Evolutionary conservation across 2,797 vertebrate species (phyloP).

Genomic region (Rhodeus uyekii): DNA sequence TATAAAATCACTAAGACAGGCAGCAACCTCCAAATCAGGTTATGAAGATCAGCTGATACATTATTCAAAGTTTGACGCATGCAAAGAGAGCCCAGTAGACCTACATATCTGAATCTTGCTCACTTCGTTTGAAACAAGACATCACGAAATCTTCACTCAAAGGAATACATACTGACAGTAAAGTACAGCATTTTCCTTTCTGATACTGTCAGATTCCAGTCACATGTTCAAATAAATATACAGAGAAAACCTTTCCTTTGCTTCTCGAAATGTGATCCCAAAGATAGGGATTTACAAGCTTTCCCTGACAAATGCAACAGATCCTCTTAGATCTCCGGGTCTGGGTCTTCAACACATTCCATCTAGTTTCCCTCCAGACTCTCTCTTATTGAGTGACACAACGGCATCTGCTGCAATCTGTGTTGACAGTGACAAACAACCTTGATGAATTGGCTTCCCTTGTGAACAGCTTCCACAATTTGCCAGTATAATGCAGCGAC

Average conservation of each 20-base stretch:
- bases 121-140: constrained; percentile 2
- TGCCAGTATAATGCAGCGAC: constrained; percentile 43
- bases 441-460: constrained; percentile 56
- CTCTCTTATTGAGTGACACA: constrained; percentile 44
- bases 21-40: background rate
- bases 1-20: background rate
- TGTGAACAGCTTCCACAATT: constrained; percentile 49
- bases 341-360: background rate
- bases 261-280: background rate
- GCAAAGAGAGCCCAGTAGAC: background rate
- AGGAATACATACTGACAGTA: constrained; percentile 18
- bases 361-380: constrained; percentile 35
- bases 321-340: constrained; percentile 14
- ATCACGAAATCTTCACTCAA: constrained; percentile 2
- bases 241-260: background rate
- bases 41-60: background rate
- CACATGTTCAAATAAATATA: constrained; percentile 9
- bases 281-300: constrained; percentile 21
- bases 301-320: constrained; percentile 12
- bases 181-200: background rate
- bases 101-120: background rate
- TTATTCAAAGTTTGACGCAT: background rate
- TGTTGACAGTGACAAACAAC: constrained; percentile 58
- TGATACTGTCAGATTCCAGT: constrained; percentile 12
- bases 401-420: constrained; percentile 53